A percentile compares a stretch with the other conserved stretches of the same genome.
These are phyloP conservation scores for Eupithecia abbreviata DNA, from an alignment of 2,888 invertebrate species.

Conservation along the genomic window DNA sequence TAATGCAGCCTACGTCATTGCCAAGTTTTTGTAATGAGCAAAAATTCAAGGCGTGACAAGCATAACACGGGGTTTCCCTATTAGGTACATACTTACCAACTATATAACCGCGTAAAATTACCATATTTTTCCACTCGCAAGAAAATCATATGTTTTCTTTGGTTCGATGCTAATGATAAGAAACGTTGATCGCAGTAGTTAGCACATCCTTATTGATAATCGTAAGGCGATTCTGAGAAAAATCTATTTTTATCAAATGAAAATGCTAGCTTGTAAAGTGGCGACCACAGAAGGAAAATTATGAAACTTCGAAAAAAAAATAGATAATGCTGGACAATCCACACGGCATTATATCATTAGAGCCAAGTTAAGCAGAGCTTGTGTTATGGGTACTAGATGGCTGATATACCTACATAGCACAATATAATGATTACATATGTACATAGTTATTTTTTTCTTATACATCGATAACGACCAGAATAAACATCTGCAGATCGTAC, in stretches of 20 bases:
- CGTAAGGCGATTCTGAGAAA: not conserved
- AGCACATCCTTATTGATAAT: not conserved
- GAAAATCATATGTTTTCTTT: not conserved
- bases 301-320: too few species aligned
- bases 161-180: not conserved
- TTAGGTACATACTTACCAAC: not conserved
- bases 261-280: not conserved
- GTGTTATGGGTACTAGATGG: too few species aligned
- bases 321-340: too few species aligned
- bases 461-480: too few species aligned
- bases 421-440: too few species aligned
- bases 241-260: not conserved
- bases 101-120: not conserved
- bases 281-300: too few species aligned
- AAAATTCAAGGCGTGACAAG: not conserved
- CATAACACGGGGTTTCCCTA: not conserved
- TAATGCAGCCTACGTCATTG: conserved; percentile 4
- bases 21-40: not conserved
- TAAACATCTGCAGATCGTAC: too few species aligned
- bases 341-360: too few species aligned
- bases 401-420: too few species aligned
- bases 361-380: too few species aligned
- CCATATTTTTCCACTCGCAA: not conserved
- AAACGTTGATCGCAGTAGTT: not conserved
- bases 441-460: too few species aligned